Conservation (phyloP, 2,797 vertebrate genomes). For the Trachops cirrhosus region DNA sequence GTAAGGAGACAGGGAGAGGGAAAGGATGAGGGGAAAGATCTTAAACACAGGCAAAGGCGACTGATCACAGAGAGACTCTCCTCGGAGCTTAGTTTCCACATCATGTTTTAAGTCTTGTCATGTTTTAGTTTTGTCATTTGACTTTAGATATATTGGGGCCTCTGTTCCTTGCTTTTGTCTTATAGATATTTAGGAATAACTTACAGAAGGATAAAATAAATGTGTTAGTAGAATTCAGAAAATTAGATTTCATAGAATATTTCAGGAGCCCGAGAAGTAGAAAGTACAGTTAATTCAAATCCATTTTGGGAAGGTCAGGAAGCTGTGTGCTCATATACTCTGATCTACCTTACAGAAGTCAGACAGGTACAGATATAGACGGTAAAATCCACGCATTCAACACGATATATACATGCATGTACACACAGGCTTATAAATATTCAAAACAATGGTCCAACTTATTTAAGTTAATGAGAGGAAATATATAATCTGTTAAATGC, state of each 20-base stretch:
- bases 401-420: neutral
- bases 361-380: neutral
- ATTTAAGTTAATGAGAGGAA: neutral
- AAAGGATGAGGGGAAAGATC: neutral
- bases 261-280: neutral
- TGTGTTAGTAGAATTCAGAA: neutral
- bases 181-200: neutral
- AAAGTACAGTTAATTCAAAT: constrained; percentile 6
- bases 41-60: neutral
- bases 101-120: neutral
- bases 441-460: neutral
- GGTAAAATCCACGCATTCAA: neutral
- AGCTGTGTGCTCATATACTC: neutral
- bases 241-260: neutral
- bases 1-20: neutral
- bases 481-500: constrained; percentile 8
- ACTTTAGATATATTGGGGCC: neutral
- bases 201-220: neutral
- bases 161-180: neutral
- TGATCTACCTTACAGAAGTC: neutral
- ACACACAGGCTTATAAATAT: neutral
- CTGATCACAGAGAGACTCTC: neutral
- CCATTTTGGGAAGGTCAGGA: neutral
- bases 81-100: neutral
- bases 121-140: neutral